Evolutionary conservation across 2,113 vertebrate species (phyloP).

Genomic region (Pagrus major): DNA sequence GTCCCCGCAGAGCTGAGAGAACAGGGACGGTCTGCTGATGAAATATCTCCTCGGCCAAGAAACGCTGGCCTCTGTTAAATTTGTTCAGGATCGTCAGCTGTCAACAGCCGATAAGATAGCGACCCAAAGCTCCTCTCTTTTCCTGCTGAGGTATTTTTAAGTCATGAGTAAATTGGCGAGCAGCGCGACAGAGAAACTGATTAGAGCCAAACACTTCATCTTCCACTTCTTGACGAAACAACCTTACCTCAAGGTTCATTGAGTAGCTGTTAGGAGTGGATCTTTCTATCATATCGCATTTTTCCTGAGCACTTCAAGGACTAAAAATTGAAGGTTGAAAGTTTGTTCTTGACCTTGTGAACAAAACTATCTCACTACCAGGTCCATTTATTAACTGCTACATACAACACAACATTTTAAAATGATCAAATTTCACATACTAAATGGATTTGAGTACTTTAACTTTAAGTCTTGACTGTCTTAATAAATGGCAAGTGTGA

Average conservation of each 20-base stretch:
- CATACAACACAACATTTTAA: too few species aligned
- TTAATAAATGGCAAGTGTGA: too few species aligned
- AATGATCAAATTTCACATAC: too few species aligned
- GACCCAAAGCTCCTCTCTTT: not conserved
- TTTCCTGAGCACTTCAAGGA: not conserved
- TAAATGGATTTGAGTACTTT: too few species aligned
- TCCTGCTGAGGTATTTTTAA: constrained; percentile 7
- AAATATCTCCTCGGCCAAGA: not conserved
- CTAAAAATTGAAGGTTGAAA: not conserved
- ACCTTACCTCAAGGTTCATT: not conserved
- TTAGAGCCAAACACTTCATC: not conserved
- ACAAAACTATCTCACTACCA: not conserved
- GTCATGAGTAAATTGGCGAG: not conserved
- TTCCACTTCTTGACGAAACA: not conserved
- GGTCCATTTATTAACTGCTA: not conserved
- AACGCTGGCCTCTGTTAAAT: not conserved
- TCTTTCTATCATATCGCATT: not conserved
- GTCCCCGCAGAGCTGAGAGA: not conserved
- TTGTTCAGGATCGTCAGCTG: not conserved
- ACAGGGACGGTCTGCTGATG: not conserved
- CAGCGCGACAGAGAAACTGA: not conserved
- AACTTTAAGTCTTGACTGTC: too few species aligned
- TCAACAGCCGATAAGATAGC: not conserved
- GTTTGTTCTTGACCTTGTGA: not conserved
- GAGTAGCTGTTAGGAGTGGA: not conserved